Evolutionary conservation across 2,888 invertebrate genomes (phyloP).

Genomic region (Eupithecia pulchellata): DNA sequence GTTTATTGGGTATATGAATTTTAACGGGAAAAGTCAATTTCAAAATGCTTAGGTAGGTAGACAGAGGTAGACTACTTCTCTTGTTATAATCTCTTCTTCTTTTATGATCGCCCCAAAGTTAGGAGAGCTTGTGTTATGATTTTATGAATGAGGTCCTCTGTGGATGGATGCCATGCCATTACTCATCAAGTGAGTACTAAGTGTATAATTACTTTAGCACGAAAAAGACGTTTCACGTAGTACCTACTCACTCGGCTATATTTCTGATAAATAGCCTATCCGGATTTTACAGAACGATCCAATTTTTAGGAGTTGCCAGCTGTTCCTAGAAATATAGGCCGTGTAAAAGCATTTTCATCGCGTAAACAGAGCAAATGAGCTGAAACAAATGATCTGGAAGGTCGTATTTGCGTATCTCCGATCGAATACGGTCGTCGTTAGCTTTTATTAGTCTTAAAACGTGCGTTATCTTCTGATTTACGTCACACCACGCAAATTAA

Average conservation of each 20-base stretch:
- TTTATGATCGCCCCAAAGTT: too few species aligned
- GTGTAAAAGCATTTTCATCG: slow-evolving; percentile 16
- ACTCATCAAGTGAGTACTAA: too few species aligned
- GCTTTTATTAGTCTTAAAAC: slow-evolving; percentile 29
- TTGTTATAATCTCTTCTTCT: too few species aligned
- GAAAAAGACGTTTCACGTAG: neutral
- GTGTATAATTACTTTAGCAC: neutral
- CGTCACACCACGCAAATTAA: slow-evolving; percentile 7
- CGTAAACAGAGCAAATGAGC: slow-evolving; percentile 30
- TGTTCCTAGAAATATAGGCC: slow-evolving; percentile 10
- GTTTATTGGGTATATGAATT: too few species aligned
- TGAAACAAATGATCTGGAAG: slow-evolving; percentile 31
- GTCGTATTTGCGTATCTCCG: slow-evolving; percentile 31
- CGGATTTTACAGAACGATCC: neutral
- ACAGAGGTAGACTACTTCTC: too few species aligned
- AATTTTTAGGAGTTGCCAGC: neutral
- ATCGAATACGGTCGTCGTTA: slow-evolving; percentile 28
- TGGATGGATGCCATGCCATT: too few species aligned
- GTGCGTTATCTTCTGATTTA: slow-evolving; percentile 25
- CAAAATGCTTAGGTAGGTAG: too few species aligned
- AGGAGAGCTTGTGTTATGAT: too few species aligned
- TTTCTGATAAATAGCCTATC: too few species aligned
- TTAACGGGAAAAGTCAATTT: too few species aligned
- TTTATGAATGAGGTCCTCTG: too few species aligned
- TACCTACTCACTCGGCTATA: neutral